Percentiles rank a stretch among this genome's conserved stretches.
phyloP scores from a whole-genome alignment of 2,888 invertebrate genomes.

The Cantharis rustica region DNA sequence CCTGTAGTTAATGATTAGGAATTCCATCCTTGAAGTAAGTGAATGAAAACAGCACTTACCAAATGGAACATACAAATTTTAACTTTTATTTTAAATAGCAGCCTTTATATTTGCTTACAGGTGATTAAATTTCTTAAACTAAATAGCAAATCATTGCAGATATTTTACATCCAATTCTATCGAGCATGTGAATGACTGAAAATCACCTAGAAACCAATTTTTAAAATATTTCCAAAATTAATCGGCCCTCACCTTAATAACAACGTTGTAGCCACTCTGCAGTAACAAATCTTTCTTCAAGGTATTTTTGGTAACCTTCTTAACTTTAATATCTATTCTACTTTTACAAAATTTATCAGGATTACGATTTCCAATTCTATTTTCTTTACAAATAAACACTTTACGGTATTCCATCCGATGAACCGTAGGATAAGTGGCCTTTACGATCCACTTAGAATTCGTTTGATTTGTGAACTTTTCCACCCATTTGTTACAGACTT shows the following conservation, averaged over 20 bases:
- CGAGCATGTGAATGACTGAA: conserved; percentile 28
- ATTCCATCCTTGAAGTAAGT: no score
- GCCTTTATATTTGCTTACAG: not conserved
- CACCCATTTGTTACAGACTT: conserved; percentile 25
- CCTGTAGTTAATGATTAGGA: no score
- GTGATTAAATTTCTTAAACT: not conserved
- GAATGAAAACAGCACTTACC: no score
- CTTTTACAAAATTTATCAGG: conserved; percentile 15
- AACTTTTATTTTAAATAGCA: no score
- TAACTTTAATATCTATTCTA: conserved; percentile 29
- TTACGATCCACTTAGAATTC: conserved; percentile 27
- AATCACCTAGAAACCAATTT: conserved; percentile 19
- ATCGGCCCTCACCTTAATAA: conserved; percentile 15
- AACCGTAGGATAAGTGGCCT: conserved; percentile 23
- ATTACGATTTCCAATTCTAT: conserved; percentile 16
- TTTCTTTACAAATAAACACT: conserved; percentile 27
- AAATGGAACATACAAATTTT: no score
- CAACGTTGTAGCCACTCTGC: conserved; percentile 24
- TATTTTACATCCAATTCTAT: not conserved
- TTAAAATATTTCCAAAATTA: not conserved
- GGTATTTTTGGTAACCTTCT: conserved; percentile 17
- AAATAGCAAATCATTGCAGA: not conserved
- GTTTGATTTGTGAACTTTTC: conserved; percentile 27
- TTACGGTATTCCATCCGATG: conserved; percentile 29
- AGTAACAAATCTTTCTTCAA: conserved; percentile 19